These are phyloP conservation scores for Molossus molossus DNA, from an alignment of 2,797 vertebrate genomes.

Conservation along the genomic window DNA sequence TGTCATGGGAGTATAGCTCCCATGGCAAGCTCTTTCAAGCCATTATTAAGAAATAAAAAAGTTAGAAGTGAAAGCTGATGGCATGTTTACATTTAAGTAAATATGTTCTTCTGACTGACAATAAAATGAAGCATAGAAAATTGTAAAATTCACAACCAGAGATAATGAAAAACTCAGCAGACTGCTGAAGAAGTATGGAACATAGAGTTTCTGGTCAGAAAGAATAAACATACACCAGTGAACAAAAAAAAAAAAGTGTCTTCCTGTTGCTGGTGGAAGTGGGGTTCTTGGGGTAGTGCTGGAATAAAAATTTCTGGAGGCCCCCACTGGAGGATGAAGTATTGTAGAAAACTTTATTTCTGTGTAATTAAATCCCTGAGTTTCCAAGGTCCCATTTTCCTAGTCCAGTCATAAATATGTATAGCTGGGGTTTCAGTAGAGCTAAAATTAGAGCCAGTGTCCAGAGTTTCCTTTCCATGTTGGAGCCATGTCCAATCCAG, in stretches of 20 bases:
- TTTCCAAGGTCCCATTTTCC: too few species aligned
- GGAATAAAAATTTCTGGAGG: too few species aligned
- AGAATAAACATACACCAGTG: slow-evolving; percentile 40
- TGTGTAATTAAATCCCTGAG: too few species aligned
- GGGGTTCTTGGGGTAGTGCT: too few species aligned
- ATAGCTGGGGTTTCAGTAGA: too few species aligned
- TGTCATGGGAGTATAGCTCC: not conserved
- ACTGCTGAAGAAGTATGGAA: not conserved
- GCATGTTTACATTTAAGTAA: slow-evolving; percentile 52
- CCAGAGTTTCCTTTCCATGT: too few species aligned
- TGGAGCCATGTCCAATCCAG: too few species aligned
- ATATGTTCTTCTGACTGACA: slow-evolving; percentile 52
- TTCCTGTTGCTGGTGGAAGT: too few species aligned
- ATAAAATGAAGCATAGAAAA: slow-evolving; percentile 60
- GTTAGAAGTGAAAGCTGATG: not conserved
- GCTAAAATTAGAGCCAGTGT: too few species aligned
- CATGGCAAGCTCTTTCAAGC: not conserved
- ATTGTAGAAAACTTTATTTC: too few species aligned
- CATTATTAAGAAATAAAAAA: slow-evolving; percentile 50
- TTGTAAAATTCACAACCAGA: slow-evolving; percentile 61
- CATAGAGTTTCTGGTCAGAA: slow-evolving; percentile 61
- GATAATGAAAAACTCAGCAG: slow-evolving; percentile 64
- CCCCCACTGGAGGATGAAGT: too few species aligned
- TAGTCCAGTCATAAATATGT: too few species aligned
- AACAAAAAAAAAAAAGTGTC: slow-evolving; percentile 47